Conservation (phyloP, 2,888 invertebrate species). For the Marronus borbonicus region DNA sequence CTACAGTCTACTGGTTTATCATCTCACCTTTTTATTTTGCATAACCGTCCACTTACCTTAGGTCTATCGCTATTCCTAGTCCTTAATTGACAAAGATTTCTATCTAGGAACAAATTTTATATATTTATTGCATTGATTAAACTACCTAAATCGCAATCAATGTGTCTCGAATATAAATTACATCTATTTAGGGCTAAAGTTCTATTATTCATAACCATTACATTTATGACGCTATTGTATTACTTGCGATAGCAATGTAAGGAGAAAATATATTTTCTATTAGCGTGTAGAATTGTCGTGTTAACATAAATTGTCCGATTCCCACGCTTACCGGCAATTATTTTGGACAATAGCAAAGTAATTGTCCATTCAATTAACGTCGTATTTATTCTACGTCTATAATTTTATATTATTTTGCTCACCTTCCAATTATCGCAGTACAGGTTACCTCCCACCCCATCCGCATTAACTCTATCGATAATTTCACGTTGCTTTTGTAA, state of each 20-base stretch:
- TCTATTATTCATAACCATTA: background rate
- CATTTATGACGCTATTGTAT: too few species aligned
- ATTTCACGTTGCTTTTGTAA: background rate
- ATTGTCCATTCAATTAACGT: conserved; percentile 2
- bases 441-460: background rate
- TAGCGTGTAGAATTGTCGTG: background rate
- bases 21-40: too few species aligned
- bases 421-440: background rate
- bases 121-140: background rate
- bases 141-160: background rate
- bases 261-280: background rate
- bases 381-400: too few species aligned
- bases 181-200: background rate
- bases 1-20: too few species aligned
- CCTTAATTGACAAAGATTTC: too few species aligned
- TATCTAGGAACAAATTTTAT: background rate
- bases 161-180: background rate
- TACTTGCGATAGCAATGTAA: too few species aligned
- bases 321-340: background rate
- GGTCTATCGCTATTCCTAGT: too few species aligned
- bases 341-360: background rate
- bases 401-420: background rate
- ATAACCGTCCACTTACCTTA: too few species aligned
- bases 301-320: background rate
- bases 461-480: background rate